Evolutionary conservation across 2,888 invertebrate species (phyloP).

Genomic region (Thera obeliscata): DNA sequence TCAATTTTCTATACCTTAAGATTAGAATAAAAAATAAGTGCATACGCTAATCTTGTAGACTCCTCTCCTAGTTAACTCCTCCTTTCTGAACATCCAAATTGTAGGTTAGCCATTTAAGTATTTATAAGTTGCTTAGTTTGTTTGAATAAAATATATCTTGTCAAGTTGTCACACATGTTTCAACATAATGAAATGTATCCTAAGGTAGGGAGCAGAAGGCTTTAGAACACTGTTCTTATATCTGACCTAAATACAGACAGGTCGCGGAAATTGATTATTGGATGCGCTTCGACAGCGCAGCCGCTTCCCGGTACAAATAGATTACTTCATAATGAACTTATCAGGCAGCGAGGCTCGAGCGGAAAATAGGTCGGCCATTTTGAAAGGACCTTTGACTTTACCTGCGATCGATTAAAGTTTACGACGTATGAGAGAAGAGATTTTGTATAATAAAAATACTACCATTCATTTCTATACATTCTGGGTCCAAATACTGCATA

Average conservation of each 20-base stretch:
- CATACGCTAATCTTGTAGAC: no score
- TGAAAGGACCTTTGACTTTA: background rate
- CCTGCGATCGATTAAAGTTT: background rate
- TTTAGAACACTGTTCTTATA: background rate
- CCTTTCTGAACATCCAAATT: no score
- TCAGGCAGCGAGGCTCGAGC: background rate
- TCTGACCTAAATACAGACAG: background rate
- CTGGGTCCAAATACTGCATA: no score
- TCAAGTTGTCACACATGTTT: background rate
- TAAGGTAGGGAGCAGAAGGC: background rate
- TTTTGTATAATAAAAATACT: no score
- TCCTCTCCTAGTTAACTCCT: no score
- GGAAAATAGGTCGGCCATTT: background rate
- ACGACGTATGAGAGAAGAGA: no score
- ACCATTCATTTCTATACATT: no score
- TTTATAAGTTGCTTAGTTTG: no score
- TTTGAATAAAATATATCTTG: no score
- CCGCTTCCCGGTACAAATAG: background rate
- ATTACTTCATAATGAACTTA: slow-evolving; percentile 1
- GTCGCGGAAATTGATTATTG: slow-evolving; percentile 10
- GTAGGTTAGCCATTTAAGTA: no score
- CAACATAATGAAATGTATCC: background rate
- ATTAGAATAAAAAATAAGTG: no score
- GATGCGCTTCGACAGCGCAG: background rate
- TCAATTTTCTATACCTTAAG: no score